Base-by-base conservation (phyloP, 2,888 invertebrate genomes). In the Keiferia lycopersicella region DNA sequence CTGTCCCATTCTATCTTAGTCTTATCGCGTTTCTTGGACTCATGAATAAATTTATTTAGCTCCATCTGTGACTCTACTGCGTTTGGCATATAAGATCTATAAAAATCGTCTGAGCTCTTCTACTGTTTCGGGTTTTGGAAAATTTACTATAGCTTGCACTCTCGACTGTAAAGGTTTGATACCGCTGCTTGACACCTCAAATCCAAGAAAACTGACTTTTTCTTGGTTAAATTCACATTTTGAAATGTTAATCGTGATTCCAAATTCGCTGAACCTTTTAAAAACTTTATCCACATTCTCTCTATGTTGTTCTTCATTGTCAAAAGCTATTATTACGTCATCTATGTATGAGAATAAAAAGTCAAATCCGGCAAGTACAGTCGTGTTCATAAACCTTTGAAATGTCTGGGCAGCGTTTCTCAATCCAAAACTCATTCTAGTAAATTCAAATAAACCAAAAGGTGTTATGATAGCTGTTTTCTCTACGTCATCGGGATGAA, bases 391-490 rank as follows among this genome's bases (percentile, higher is more conserved):
- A 61, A 75, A 74, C 14, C 76, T 62, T 61, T 80, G 79, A 64
- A 66, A 77, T 8, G 76, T 75, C 51, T 76, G 74, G 0, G 69
- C 71, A 0, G 80, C 76, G 56, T 80, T 80, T 0, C 73, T 64
- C 6, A 82, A 66, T 0, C 78, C 81, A 51, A 75, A 80, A 0
- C 75, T 65, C 80, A 81, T 78, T 2, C 68, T 26, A 0, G 67
- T 67, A 57, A 67, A 70, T 39, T 70, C 69, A n/a, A 64, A 70
- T 6, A 70, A 41, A 1, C 71, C 69, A 51, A 70, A 70, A 0
- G 69, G 68, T 0, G 67, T 68, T 4, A 67, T 75, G 6, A 79
- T 71, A 0, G 80, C 83, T 1, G 83, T 83, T 66, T 86, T 83
- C 0, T 62, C 69, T 14, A 81, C 68, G 68, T 82, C 81, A 11